Conservation (phyloP, 23 tunicate genomes). For the Diplosoma virens region DNA sequence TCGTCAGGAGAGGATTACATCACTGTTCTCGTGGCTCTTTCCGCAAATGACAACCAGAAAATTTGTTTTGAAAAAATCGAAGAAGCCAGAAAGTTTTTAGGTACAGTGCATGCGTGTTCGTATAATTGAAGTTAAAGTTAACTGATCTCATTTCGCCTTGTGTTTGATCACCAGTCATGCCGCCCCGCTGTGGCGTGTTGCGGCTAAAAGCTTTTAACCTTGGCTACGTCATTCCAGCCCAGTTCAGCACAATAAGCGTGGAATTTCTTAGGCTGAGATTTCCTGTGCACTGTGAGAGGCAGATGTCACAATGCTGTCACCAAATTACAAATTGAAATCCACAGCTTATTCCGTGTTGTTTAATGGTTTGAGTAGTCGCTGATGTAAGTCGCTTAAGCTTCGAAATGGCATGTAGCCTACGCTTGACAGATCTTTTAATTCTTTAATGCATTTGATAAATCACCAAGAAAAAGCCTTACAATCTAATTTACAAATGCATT, state of each 20-base stretch:
- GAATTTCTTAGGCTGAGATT: background rate
- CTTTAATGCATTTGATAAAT: too few relatives aligned
- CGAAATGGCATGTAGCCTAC: background rate
- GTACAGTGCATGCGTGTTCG: too few relatives aligned
- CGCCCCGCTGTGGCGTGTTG: background rate
- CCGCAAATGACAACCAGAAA: too few relatives aligned
- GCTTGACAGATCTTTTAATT: background rate
- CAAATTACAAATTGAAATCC: background rate
- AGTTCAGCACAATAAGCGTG: background rate
- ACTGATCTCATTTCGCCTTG: too few relatives aligned
- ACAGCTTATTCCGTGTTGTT: background rate
- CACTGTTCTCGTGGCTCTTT: too few relatives aligned
- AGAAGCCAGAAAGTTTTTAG: too few relatives aligned
- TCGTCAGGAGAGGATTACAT: too few relatives aligned
- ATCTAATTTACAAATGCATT: too few relatives aligned
- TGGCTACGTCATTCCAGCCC: background rate
- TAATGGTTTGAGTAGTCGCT: background rate
- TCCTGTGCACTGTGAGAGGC: background rate
- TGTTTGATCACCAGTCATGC: too few relatives aligned
- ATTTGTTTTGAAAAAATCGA: too few relatives aligned
- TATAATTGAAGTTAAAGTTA: too few relatives aligned
- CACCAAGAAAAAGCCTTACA: too few relatives aligned
- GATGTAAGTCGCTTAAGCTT: background rate
- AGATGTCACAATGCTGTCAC: background rate
- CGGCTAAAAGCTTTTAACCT: slow-evolving; percentile 1